Percentiles rank a stretch among this genome's conserved stretches.
Evolutionary conservation across 2,113 vertebrate genomes (phyloP).

Genomic region (Periophthalmus modestus): DNA sequence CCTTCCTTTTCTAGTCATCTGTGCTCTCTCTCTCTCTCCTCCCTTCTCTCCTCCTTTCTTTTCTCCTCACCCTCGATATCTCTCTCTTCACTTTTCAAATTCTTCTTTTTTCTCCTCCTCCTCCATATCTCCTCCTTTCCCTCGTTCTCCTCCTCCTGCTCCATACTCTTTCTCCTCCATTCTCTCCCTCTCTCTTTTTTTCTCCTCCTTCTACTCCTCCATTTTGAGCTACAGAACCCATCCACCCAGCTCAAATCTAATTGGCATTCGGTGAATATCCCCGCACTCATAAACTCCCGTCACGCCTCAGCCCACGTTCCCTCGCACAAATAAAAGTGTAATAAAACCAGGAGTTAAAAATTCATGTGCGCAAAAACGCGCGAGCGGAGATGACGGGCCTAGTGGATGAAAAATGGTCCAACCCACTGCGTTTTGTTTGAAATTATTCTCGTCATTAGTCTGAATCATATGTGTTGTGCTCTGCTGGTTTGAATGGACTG

Average conservation of each 20-base stretch:
- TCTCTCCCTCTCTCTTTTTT: too few species aligned
- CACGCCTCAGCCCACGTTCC: constrained; percentile 13
- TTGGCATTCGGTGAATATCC: constrained; percentile 51
- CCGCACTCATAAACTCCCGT: constrained; percentile 39
- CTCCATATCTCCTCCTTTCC: too few species aligned
- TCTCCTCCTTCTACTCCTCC: constrained; percentile 1
- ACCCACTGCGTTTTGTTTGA: constrained; percentile 26
- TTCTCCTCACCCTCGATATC: background rate
- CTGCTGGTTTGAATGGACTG: constrained; percentile 9
- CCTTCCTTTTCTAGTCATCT: too few species aligned
- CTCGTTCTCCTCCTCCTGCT: too few species aligned
- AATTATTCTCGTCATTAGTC: constrained; percentile 60
- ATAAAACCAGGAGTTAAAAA: constrained; percentile 62
- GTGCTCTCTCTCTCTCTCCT: too few species aligned
- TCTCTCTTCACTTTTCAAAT: too few species aligned
- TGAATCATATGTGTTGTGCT: constrained; percentile 43
- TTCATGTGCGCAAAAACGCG: constrained; percentile 44
- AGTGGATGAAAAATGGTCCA: constrained; percentile 18
- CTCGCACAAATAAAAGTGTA: constrained; percentile 62
- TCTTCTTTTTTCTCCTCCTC: too few species aligned
- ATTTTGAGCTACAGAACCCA: constrained; percentile 27
- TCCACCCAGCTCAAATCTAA: constrained; percentile 28
- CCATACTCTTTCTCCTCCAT: too few species aligned
- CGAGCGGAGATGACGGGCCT: constrained; percentile 13
- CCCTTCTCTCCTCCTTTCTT: too few species aligned